These are phyloP conservation scores for Macquaria australasica DNA, from an alignment of 2,113 vertebrate species.

Conservation along the genomic window DNA sequence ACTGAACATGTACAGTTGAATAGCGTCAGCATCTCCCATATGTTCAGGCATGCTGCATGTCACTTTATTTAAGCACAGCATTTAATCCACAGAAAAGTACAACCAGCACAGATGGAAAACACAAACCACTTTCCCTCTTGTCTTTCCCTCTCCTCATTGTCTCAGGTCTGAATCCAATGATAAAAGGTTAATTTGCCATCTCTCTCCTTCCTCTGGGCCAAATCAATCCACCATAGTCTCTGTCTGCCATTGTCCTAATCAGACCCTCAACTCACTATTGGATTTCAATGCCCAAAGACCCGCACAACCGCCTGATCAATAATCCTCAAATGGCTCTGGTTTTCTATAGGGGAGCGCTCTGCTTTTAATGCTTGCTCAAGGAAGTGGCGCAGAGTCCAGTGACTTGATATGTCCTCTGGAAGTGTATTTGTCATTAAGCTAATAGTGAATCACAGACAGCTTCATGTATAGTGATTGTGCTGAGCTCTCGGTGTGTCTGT, in stretches of 20 bases:
- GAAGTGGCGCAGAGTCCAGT: slow-evolving; percentile 47
- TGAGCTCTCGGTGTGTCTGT: neutral
- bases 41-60: neutral
- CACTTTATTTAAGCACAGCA: neutral
- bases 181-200: slow-evolving; percentile 76
- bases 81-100: neutral
- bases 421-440: slow-evolving; percentile 65
- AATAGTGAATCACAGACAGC: slow-evolving; percentile 34
- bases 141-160: slow-evolving; percentile 19
- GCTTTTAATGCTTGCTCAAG: slow-evolving; percentile 63
- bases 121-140: neutral
- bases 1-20: slow-evolving; percentile 22
- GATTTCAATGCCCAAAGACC: slow-evolving; percentile 81
- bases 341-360: slow-evolving; percentile 55
- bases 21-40: neutral
- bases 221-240: slow-evolving; percentile 72
- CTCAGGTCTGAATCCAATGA: slow-evolving; percentile 60
- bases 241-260: slow-evolving; percentile 78
- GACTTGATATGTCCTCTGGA: slow-evolving; percentile 63
- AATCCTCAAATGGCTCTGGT: slow-evolving; percentile 62
- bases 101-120: neutral
- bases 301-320: slow-evolving; percentile 70
- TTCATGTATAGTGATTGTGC: slow-evolving; percentile 36
- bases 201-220: slow-evolving; percentile 69
- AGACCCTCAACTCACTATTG: slow-evolving; percentile 73